phyloP scores from a whole-genome alignment of 2,113 vertebrate genomes.

The Apeltes quadracus region DNA sequence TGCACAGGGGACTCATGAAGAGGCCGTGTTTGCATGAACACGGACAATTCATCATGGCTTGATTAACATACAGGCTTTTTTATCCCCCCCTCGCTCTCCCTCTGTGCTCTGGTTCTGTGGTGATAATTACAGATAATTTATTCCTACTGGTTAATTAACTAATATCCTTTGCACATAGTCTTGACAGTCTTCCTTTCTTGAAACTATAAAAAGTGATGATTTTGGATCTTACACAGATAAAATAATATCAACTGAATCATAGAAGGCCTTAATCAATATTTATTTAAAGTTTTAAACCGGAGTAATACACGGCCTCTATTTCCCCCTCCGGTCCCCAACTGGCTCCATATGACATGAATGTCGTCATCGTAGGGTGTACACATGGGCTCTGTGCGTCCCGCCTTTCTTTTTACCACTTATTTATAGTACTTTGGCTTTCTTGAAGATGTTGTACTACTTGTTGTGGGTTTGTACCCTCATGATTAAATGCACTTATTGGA shows the following conservation, averaged over 20 bases:
- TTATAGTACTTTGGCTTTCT: too few relatives aligned
- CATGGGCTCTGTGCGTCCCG: too few relatives aligned
- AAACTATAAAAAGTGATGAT: background rate
- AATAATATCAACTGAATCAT: background rate
- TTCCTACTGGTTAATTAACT: slow-evolving; percentile 72
- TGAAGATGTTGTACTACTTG: too few relatives aligned
- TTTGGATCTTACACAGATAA: background rate
- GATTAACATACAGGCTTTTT: slow-evolving; percentile 79
- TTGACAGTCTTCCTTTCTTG: background rate
- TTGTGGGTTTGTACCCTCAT: too few relatives aligned
- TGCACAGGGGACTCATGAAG: slow-evolving; percentile 76
- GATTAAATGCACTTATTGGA: too few relatives aligned
- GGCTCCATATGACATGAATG: too few relatives aligned
- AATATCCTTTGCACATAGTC: slow-evolving; percentile 38
- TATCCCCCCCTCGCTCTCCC: slow-evolving; percentile 29
- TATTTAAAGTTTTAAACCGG: background rate
- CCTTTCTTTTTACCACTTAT: background rate
- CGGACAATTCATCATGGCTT: slow-evolving; percentile 80
- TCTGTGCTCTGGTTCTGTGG: slow-evolving; percentile 52
- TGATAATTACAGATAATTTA: slow-evolving; percentile 76
- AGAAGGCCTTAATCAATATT: background rate
- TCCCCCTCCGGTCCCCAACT: too few relatives aligned
- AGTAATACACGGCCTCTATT: too few relatives aligned
- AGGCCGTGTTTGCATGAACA: slow-evolving; percentile 74
- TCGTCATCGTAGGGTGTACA: too few relatives aligned